Percentiles rank a stretch among this genome's conserved stretches.
Conservation (phyloP, 2,888 invertebrate species). For the Sarcophaga subvicina region DNA sequence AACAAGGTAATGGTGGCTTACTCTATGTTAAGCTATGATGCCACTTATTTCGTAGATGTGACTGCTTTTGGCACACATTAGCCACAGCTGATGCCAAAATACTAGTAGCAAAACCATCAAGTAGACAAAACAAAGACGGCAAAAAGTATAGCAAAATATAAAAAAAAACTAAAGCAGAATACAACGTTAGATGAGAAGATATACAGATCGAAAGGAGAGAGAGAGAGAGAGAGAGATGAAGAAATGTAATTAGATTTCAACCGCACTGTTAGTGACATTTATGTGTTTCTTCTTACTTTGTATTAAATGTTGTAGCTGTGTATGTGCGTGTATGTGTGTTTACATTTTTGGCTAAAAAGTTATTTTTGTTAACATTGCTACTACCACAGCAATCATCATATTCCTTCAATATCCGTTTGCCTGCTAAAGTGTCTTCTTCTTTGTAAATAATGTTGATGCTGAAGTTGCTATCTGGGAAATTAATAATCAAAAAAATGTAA, state of each 20-base stretch:
- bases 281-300: slow-evolving; percentile 43
- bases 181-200: neutral
- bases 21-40: neutral
- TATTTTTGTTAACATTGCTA: slow-evolving; percentile 22
- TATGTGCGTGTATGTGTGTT: slow-evolving; percentile 2
- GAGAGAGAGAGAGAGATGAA: neutral
- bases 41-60: slow-evolving; percentile 10
- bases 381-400: neutral
- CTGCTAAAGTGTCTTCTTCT: slow-evolving; percentile 3
- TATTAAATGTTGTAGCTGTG: neutral
- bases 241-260: slow-evolving; percentile 67
- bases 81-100: slow-evolving; percentile 66
- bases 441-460: slow-evolving; percentile 39
- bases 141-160: slow-evolving; percentile 6
- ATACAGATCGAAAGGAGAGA: neutral
- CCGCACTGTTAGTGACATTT: slow-evolving; percentile 66
- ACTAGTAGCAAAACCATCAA: neutral
- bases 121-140: neutral
- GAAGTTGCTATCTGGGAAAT: slow-evolving; percentile 34
- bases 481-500: slow-evolving; percentile 28
- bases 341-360: slow-evolving; percentile 12
- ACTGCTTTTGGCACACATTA: slow-evolving; percentile 60
- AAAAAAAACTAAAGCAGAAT: slow-evolving; percentile 16
- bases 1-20: neutral
- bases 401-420: slow-evolving; percentile 43